Conservation (phyloP, 2,888 invertebrate species). For the Cremastobaeus sp. region DNA sequence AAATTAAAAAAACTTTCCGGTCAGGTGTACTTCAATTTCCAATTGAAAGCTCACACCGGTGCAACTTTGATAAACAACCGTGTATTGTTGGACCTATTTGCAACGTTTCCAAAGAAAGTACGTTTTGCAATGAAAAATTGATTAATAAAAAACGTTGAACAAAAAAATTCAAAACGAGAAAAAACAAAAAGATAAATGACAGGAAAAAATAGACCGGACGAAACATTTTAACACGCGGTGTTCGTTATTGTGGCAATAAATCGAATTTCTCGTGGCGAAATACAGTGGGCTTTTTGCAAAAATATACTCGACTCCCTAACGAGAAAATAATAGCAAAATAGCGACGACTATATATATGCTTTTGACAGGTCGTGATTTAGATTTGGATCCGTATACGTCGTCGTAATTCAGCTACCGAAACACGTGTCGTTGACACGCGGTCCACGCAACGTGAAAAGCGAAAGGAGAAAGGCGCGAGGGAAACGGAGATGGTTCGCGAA, state of each 20-base stretch:
- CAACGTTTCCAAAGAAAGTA: too few species aligned
- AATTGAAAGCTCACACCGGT: too few species aligned
- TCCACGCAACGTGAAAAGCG: conserved; percentile 46
- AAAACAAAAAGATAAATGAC: neutral
- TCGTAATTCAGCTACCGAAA: conserved; percentile 57
- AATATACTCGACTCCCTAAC: conserved; percentile 59
- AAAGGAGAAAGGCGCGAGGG: conserved; percentile 30
- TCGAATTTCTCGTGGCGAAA: conserved; percentile 57
- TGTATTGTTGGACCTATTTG: too few species aligned
- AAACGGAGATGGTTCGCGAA: neutral
- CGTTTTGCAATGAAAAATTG: conserved; percentile 5
- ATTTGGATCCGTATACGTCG: conserved; percentile 60
- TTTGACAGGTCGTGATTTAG: conserved; percentile 65
- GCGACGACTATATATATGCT: conserved; percentile 52
- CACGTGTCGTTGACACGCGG: conserved; percentile 65
- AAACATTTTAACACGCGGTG: conserved; percentile 53
- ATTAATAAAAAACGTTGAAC: too few species aligned
- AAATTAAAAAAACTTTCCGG: too few species aligned
- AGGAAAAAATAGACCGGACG: conserved; percentile 23
- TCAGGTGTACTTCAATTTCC: too few species aligned
- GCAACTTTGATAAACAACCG: too few species aligned
- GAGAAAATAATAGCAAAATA: conserved; percentile 61
- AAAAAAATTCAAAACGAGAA: conserved; percentile 2
- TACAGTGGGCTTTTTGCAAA: conserved; percentile 59
- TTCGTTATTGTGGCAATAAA: conserved; percentile 59